Percentiles rank a stretch among this genome's conserved stretches.
These are phyloP conservation scores for Drosophila putrida DNA, from an alignment of 2,888 invertebrate species.

Conservation along the genomic window DNA sequence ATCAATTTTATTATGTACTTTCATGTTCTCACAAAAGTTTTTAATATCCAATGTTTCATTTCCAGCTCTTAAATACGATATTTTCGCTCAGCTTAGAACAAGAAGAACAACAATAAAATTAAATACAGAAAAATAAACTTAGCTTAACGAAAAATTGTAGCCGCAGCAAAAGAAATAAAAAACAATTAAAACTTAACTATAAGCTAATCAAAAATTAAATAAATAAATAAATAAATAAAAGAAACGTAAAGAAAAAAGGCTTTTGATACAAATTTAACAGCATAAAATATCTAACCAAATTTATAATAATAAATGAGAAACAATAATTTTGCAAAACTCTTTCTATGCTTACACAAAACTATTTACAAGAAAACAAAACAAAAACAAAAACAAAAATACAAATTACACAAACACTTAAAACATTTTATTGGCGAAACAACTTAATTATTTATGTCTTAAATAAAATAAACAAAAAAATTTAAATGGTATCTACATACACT, in stretches of 20 bases:
- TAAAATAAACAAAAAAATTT: conserved; percentile 41
- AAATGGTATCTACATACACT: conserved; percentile 47
- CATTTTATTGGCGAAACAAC: conserved; percentile 77
- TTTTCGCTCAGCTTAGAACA: conserved; percentile 18
- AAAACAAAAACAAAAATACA: conserved; percentile 19
- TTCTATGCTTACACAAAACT: conserved; percentile 68
- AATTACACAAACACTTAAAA: conserved; percentile 54
- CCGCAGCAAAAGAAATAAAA: conserved; percentile 29
- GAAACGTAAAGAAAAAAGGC: conserved; percentile 20
- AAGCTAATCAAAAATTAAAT: conserved; percentile 19
- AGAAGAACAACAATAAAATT: conserved; percentile 4
- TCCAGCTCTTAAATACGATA: not conserved
- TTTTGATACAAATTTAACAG: conserved; percentile 49
- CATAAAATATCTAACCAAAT: conserved; percentile 34
- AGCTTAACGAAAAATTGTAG: conserved; percentile 33
- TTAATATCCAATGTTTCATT: not conserved
- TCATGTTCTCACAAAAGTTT: not conserved
- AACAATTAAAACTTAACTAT: conserved; percentile 21
- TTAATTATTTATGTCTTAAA: conserved; percentile 55
- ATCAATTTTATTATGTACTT: not conserved
- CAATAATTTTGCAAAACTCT: conserved; percentile 71
- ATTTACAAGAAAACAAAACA: conserved; percentile 56
- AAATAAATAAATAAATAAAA: not conserved
- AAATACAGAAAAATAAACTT: conserved; percentile 5
- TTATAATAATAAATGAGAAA: conserved; percentile 41